Conservation (phyloP, 2,888 invertebrate species). For the Heliconius ismenius region DNA sequence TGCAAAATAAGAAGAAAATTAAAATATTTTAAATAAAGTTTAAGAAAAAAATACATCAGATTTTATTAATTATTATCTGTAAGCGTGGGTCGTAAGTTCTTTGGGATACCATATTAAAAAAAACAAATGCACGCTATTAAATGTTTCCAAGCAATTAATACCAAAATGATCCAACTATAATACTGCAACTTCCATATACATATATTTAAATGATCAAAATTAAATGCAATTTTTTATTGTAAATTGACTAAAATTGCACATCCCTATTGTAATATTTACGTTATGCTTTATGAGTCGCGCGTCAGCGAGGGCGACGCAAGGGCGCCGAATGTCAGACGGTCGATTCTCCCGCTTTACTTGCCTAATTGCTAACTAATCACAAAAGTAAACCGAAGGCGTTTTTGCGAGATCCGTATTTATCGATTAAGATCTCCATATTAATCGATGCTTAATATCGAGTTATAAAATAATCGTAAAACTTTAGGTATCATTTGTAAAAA, state of each 20-base stretch:
- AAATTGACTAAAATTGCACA: constrained; percentile 34
- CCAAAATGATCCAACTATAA: not conserved
- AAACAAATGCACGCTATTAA: not conserved
- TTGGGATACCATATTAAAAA: not conserved
- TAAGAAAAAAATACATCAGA: too few species aligned
- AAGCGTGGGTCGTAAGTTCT: not conserved
- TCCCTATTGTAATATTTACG: constrained; percentile 36
- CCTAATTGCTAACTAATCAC: constrained; percentile 63
- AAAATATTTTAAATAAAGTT: not conserved
- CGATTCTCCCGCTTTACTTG: constrained; percentile 63
- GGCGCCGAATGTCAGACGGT: constrained; percentile 72
- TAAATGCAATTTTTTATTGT: not conserved
- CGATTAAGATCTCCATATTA: constrained; percentile 29
- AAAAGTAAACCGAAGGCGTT: constrained; percentile 39
- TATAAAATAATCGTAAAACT: constrained; percentile 16
- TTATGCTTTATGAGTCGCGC: constrained; percentile 42
- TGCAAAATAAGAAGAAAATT: not conserved
- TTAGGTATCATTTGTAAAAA: constrained; percentile 7
- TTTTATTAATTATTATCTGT: not conserved
- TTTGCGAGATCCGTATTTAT: constrained; percentile 36
- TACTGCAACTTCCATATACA: not conserved
- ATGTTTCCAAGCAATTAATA: not conserved
- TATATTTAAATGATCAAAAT: not conserved
- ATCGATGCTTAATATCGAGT: not conserved
- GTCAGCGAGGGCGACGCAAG: constrained; percentile 56